Evolutionary conservation across 53 echinoderm and acorn worm genomes (phyloP), one percentile per base, ranked within the genome.

Genomic region (Mesocentrotus franciscanus): DNA sequence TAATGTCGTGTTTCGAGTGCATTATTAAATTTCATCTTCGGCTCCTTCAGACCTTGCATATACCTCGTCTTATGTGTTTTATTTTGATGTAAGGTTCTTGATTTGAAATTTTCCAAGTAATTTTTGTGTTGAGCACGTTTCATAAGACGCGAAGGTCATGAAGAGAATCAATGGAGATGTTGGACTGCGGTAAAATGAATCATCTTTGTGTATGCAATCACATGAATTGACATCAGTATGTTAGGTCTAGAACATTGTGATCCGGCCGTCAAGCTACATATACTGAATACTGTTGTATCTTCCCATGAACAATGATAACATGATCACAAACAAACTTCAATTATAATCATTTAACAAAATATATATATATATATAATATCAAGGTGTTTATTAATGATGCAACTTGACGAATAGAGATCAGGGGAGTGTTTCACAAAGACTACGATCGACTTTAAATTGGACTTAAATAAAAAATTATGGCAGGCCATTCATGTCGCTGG

Each of bases 21-120:
- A 81, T 81, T 81, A 81, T 81, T 81, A 81, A 81, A 81, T 81
- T 81, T 81, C 81, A 39, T 39, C 81, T 42, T 81, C 81, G 81
- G 39, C 81, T 81, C 20, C 81, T 39, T 22, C 81, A 42, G 81
- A 36, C 81, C 81, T 42, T 22, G 81, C 81, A 0, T 78, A 64
- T 72, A 32, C 14, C 20, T 78, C 78, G 33, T 42, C 34, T 42
- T 81, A 1, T 42, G 42, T 20, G 76, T 33, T 12, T 76, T 76
- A 33, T 30, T 30, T 76, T 33, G 22, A 39, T 29, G 81, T 36
- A 17, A 81, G 36, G 81, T 39, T 64, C 20, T 81, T 36, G 18
- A 39, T 81, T 81, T 42, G 42, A 81, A 81, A 81, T 39, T 81
- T 16, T 81, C 42, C 36, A 81, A 42, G 81, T 81, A 42, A 81